These are phyloP conservation scores for Zaprionus obscuricornis DNA, from an alignment of 2,888 invertebrate species.

Conservation along the genomic window DNA sequence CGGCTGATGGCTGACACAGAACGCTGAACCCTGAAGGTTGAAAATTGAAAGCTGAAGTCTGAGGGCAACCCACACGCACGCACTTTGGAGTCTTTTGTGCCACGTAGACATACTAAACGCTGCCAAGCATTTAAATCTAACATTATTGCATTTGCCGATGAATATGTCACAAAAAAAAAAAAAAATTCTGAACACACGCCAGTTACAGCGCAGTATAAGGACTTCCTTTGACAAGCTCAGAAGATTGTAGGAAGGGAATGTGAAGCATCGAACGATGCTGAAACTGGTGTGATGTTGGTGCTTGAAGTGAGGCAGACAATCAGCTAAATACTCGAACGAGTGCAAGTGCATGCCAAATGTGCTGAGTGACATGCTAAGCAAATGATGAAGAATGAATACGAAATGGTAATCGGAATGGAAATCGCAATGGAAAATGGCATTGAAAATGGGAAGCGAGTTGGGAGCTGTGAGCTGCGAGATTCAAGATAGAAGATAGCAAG, in stretches of 20 bases:
- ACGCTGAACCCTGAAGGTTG: not conserved
- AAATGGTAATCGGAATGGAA: conserved; percentile 74
- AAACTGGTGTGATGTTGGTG: not conserved
- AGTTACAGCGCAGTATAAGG: conserved; percentile 15
- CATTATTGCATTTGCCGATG: conserved; percentile 75
- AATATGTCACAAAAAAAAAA: conserved; percentile 78
- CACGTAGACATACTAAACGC: conserved; percentile 54
- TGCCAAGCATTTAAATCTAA: conserved; percentile 70
- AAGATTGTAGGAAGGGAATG: not conserved
- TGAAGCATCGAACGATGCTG: conserved; percentile 1
- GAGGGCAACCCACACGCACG: no score
- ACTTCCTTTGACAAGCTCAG: conserved; percentile 33
- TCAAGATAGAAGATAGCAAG: conserved; percentile 33
- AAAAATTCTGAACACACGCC: conserved; percentile 53
- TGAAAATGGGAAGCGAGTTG: conserved; percentile 29
- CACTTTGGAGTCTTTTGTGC: no score
- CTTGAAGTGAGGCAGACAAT: conserved; percentile 53
- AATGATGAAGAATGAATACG: conserved; percentile 78
- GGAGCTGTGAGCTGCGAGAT: conserved; percentile 28
- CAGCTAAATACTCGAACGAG: conserved; percentile 68
- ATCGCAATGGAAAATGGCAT: conserved; percentile 60
- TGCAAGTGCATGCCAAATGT: conserved; percentile 58
- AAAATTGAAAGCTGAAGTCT: not conserved
- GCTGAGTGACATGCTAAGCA: conserved; percentile 73
- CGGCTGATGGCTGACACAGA: no score